Evolutionary conservation across 2,888 invertebrate genomes (phyloP).

Genomic region (Nephrotoma appendiculata): DNA sequence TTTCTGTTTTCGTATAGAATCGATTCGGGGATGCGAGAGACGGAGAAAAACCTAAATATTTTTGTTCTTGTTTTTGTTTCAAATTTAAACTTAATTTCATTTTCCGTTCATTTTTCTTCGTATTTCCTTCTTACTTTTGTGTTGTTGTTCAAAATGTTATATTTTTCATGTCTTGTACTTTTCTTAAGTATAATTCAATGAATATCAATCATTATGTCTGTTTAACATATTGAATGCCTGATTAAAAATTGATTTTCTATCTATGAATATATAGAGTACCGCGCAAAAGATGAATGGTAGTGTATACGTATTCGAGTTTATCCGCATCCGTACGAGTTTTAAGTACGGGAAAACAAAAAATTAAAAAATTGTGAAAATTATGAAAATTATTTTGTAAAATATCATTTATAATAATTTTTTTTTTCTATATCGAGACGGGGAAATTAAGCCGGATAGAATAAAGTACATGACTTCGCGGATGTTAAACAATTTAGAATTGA

Average conservation of each 20-base stretch:
- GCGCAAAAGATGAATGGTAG: background rate
- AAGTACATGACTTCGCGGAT: background rate
- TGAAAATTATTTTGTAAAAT: background rate
- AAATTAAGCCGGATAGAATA: background rate
- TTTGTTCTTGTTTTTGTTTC: background rate
- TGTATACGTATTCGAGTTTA: background rate
- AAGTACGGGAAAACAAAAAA: background rate
- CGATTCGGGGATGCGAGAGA: background rate
- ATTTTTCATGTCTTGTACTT: background rate
- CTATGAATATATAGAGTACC: no score
- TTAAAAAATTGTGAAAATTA: background rate
- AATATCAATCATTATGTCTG: background rate
- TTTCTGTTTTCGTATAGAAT: background rate
- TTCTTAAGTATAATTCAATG: background rate
- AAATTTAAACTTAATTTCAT: background rate
- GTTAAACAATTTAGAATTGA: background rate
- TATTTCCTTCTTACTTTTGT: background rate
- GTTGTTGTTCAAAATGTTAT: background rate
- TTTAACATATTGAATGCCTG: background rate
- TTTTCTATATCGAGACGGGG: background rate
- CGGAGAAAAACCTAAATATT: background rate
- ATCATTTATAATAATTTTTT: background rate
- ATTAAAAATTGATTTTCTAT: background rate
- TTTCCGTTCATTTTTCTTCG: background rate
- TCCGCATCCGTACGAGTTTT: background rate